A percentile compares a stretch with the other conserved stretches of the same genome.
Evolutionary conservation across 2,888 invertebrate genomes (phyloP).

Genomic region (Timandra comae): DNA sequence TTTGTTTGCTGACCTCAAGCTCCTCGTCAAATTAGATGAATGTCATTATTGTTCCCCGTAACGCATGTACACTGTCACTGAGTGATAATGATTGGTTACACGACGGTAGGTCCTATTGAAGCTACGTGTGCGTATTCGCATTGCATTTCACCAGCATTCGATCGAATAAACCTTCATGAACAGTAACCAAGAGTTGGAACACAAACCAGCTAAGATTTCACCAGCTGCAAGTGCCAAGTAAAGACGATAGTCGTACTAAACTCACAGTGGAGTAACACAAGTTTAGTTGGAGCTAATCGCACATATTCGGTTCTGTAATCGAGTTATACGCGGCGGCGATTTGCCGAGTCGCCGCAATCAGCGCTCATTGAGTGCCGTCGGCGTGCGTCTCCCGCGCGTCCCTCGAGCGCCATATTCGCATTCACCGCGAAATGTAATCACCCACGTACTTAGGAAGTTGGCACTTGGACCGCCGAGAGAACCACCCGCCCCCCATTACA

Average conservation of each 20-base stretch:
- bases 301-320: constrained; percentile 27
- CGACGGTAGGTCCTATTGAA: no score
- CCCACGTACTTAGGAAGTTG: constrained; percentile 18
- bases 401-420: constrained; percentile 18
- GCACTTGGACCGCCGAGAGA: constrained; percentile 5
- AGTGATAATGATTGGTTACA: no score
- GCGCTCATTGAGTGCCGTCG: constrained; percentile 30
- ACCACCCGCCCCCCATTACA: no score
- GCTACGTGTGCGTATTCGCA: no score
- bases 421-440: constrained; percentile 30
- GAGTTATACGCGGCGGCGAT: constrained; percentile 25
- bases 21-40: constrained; percentile 11
- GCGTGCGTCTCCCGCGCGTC: constrained; percentile 2
- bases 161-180: no score
- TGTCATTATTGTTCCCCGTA: constrained; percentile 12
- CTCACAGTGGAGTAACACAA: constrained; percentile 1
- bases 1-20: constrained; percentile 21
- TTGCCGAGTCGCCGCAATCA: constrained; percentile 32
- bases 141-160: no score
- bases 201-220: not conserved
- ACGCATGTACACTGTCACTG: constrained; percentile 2
- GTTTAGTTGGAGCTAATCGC: constrained; percentile 26
- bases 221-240: not conserved
- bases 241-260: no score
- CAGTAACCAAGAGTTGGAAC: no score